Conservation (phyloP, 2,888 invertebrate species). For the Ennomos fuscantarius region DNA sequence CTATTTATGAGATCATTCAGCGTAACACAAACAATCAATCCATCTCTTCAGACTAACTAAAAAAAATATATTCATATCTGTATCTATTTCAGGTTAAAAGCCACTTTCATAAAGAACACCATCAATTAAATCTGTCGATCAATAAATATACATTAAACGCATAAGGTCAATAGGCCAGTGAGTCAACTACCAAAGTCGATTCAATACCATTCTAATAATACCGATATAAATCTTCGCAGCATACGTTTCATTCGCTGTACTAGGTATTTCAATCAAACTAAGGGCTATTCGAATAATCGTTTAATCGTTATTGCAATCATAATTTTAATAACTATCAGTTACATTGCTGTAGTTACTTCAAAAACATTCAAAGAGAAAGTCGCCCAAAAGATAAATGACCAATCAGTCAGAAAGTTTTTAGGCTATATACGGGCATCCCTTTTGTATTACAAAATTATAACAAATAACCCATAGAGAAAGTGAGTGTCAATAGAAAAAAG, state of each 20-base stretch:
- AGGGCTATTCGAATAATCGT: conserved; percentile 34
- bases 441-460: conserved; percentile 28
- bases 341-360: conserved; percentile 26
- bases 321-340: conserved; percentile 26
- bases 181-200: conserved; percentile 52
- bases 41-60: not conserved
- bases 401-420: conserved; percentile 37
- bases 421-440: conserved; percentile 35
- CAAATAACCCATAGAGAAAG: conserved; percentile 35
- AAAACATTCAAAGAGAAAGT: conserved; percentile 36
- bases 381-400: conserved; percentile 38
- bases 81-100: conserved; percentile 12
- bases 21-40: conserved; percentile 7
- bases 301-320: conserved; percentile 28
- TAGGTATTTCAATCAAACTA: conserved; percentile 39
- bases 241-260: conserved; percentile 34
- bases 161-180: conserved; percentile 52
- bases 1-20: too few species aligned
- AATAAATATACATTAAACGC: conserved; percentile 45
- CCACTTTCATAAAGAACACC: conserved; percentile 19
- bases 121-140: conserved; percentile 42
- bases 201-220: conserved; percentile 41
- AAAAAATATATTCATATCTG: conserved; percentile 6
- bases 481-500: conserved; percentile 1
- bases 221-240: conserved; percentile 12